These are phyloP conservation scores for Urocitellus parryii DNA, from an alignment of 2,113 vertebrate species.

Conservation along the genomic window DNA sequence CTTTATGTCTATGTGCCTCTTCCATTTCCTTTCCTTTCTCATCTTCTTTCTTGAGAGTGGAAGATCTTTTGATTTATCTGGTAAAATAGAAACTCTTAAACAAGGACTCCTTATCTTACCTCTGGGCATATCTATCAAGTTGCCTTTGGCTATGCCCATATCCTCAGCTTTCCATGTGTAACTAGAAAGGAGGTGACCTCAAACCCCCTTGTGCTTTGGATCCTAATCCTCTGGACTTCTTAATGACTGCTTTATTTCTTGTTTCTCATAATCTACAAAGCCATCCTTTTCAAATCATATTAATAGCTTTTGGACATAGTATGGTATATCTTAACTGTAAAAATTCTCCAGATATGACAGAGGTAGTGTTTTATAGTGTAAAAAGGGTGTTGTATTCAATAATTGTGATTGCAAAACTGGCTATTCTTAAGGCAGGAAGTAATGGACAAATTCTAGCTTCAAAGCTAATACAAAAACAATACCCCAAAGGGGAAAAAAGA, in stretches of 20 bases:
- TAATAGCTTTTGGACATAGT: neutral
- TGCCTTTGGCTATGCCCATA: neutral
- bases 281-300: neutral
- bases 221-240: neutral
- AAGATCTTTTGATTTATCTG: neutral
- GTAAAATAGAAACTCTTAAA: constrained; percentile 13
- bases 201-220: neutral
- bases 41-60: neutral
- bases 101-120: neutral
- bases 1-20: neutral
- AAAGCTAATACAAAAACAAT: neutral
- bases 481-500: neutral
- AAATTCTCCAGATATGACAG: neutral
- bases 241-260: neutral
- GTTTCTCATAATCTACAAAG: neutral
- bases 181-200: neutral
- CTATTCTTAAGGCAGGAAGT: neutral
- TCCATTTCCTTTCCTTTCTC: neutral
- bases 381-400: neutral
- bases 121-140: neutral
- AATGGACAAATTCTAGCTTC: neutral
- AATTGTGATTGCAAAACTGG: constrained; percentile 13
- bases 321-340: neutral
- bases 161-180: neutral
- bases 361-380: neutral